Evolutionary conservation across 1,140 invertebrate genomes (phyloP).

Genomic region (Megalopta genalis): DNA sequence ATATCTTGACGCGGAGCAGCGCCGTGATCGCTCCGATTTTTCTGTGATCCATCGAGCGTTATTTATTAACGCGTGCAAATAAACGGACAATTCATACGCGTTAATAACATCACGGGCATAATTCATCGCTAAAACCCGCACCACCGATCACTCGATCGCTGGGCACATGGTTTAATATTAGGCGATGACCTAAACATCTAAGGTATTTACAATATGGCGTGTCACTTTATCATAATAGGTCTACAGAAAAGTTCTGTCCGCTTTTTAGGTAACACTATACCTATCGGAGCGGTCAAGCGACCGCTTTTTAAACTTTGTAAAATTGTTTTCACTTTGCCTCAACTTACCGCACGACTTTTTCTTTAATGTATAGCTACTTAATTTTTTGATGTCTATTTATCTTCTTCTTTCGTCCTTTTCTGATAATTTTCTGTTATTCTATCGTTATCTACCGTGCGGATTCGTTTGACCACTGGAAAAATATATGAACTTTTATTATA

Average conservation of each 20-base stretch:
- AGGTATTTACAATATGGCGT: slow-evolving; percentile 47
- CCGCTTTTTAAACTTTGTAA: too few relatives aligned
- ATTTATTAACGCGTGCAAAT: slow-evolving; percentile 62
- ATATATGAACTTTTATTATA: too few relatives aligned
- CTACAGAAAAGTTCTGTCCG: neutral
- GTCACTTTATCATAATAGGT: neutral
- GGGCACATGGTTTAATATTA: slow-evolving; percentile 59
- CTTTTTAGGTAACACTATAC: neutral
- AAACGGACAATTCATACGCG: slow-evolving; percentile 58
- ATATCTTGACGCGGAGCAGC: slow-evolving; percentile 18
- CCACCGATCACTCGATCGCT: slow-evolving; percentile 20
- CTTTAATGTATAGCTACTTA: too few relatives aligned
- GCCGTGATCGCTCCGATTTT: slow-evolving; percentile 46
- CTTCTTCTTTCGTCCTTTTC: too few relatives aligned
- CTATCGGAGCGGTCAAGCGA: too few relatives aligned
- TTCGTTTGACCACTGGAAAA: too few relatives aligned
- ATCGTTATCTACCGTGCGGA: too few relatives aligned
- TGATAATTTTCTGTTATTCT: too few relatives aligned
- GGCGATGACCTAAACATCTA: slow-evolving; percentile 51
- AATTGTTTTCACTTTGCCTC: too few relatives aligned
- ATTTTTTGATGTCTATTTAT: too few relatives aligned
- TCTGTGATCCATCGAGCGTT: slow-evolving; percentile 44
- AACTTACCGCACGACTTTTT: too few relatives aligned
- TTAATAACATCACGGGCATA: slow-evolving; percentile 56
- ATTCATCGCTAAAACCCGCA: slow-evolving; percentile 58